A percentile compares a stretch with the other conserved stretches of the same genome.
phyloP scores from a whole-genome alignment of 2,888 invertebrate genomes.

The Mantis religiosa region DNA sequence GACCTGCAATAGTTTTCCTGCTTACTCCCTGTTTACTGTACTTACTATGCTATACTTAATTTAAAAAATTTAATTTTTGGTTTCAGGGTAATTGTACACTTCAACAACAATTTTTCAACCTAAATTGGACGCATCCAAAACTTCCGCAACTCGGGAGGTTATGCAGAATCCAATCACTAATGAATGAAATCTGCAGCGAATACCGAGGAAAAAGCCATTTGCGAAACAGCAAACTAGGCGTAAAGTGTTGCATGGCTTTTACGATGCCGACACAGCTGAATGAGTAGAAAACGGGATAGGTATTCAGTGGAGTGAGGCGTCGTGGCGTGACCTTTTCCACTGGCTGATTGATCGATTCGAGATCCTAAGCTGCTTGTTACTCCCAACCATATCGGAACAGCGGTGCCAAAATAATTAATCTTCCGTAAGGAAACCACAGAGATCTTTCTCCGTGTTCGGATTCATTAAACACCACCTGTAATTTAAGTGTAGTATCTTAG shows the following conservation, averaged over 20 bases:
- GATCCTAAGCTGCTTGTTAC: not conserved
- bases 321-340: not conserved
- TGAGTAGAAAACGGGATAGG: not conserved
- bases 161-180: not conserved
- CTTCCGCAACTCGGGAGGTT: not conserved
- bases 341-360: not conserved
- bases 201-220: not conserved
- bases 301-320: not conserved
- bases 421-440: not conserved
- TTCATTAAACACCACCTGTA: not conserved
- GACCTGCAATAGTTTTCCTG: too few species aligned
- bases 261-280: not conserved
- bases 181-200: not conserved
- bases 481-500: not conserved
- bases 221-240: not conserved
- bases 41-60: too few species aligned
- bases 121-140: not conserved
- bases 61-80: too few species aligned
- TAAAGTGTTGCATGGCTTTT: not conserved
- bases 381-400: not conserved
- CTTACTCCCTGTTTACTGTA: too few species aligned
- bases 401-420: not conserved
- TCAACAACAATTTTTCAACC: too few species aligned
- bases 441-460: not conserved
- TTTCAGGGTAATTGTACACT: too few species aligned